Evolutionary conservation across 2,888 invertebrate species (phyloP), one percentile per base, ranked within the genome.

Genomic region (Germaria angustata): DNA sequence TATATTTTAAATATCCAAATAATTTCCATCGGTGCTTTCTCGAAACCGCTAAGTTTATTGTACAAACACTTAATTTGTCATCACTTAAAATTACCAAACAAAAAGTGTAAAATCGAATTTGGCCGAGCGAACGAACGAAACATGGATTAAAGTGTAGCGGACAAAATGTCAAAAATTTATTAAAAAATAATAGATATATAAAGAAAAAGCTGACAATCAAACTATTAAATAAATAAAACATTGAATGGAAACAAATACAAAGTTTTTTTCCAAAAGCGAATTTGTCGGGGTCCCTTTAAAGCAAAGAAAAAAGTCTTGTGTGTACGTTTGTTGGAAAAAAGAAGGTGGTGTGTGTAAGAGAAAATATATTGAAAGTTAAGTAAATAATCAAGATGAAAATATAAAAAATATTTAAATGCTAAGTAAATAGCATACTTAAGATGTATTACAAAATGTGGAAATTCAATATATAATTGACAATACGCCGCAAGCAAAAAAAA

Each of bases 41-140:
- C n/a, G n/a, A n/a, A n/a, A n/a, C n/a, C n/a, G n/a, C n/a, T n/a
- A n/a, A n/a, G n/a, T n/a, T n/a, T n/a, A n/a, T n/a, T n/a, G n/a
- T n/a, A n/a, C n/a, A 9, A 57, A 32, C 22, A 2, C 9, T 20
- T n/a, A 15, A n/a, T 3, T 69, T 57, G 41, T 9, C 55, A 34
- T 57, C 59, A 71, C 59, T 71, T 11, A 36, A 32, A 13, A 17
- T 24, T 36, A 46, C 5, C 17, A 75, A 73, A 75, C 34, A 75
- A 66, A 72, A 66, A 22, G 32, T 76, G 66, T 49, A 76, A 76
- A 76, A 66, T 66, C 57, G 68, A 68, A 68, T 68, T 71, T 81
- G 73, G 63, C 61, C 68, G 81, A 81, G 81, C 81, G 36, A 81
- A 78, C 78, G 81, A 81, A 81, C 78, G 78, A 81, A 81, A 65